Conservation (phyloP, 2,797 vertebrate genomes). For the Siniperca scherzeri region DNA sequence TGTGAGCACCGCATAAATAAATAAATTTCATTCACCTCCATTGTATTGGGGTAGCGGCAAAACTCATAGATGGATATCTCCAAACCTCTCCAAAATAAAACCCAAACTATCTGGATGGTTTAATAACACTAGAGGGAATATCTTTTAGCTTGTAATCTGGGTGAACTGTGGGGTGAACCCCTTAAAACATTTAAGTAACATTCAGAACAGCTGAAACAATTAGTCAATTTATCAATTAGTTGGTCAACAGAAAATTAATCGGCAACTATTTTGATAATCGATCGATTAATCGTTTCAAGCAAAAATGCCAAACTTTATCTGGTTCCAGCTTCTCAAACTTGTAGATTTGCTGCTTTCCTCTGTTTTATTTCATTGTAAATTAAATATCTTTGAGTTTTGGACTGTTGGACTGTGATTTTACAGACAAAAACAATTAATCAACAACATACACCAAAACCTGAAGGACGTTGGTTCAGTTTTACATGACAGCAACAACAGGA, state of each 20-base stretch:
- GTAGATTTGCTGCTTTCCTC: too few relatives aligned
- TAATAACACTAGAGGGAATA: neutral
- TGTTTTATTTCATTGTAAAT: neutral
- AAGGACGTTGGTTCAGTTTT: conserved; percentile 3
- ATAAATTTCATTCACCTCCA: neutral
- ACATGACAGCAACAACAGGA: conserved; percentile 24
- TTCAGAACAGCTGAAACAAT: neutral
- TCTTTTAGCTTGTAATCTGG: neutral
- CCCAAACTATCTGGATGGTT: neutral
- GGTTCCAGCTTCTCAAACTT: neutral
- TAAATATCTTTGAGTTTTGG: neutral
- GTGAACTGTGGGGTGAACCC: neutral
- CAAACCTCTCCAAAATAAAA: neutral
- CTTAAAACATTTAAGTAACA: neutral
- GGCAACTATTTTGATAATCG: neutral
- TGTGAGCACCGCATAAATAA: neutral
- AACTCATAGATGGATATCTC: neutral
- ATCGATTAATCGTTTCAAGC: neutral
- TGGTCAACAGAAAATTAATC: neutral
- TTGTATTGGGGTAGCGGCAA: neutral
- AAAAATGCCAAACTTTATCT: neutral
- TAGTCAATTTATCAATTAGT: neutral
- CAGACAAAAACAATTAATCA: neutral
- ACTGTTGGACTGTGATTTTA: neutral
- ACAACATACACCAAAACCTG: neutral